These are phyloP conservation scores for Xestia xanthographa DNA, from an alignment of 2,888 invertebrate species.

Conservation along the genomic window DNA sequence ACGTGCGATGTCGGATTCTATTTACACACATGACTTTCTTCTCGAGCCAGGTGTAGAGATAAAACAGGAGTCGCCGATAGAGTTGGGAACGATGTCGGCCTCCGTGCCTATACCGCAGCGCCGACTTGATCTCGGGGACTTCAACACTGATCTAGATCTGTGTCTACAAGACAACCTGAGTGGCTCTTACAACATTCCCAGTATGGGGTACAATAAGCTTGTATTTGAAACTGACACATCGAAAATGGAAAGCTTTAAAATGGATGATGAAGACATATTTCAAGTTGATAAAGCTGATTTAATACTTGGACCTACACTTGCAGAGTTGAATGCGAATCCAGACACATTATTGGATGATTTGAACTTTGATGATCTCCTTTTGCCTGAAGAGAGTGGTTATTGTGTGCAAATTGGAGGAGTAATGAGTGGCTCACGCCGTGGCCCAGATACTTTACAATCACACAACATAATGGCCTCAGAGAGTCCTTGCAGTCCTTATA, in stretches of 20 bases:
- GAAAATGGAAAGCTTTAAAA: conserved; percentile 92
- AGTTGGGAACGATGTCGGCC: conserved; percentile 88
- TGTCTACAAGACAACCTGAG: conserved; percentile 88
- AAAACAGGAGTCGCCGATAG: conserved; percentile 91
- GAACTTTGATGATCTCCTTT: conserved; percentile 95
- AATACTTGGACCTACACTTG: conserved; percentile 95
- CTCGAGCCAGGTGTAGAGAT: conserved; percentile 91
- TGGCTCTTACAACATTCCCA: conserved; percentile 83
- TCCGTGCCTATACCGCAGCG: conserved; percentile 92
- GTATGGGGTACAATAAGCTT: conserved; percentile 83
- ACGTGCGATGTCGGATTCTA: conserved; percentile 92
- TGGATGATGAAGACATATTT: conserved; percentile 97
- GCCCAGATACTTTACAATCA: conserved; percentile 73
- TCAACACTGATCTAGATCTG: conserved; percentile 90
- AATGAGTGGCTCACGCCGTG: conserved; percentile 84
- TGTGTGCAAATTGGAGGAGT: conserved; percentile 88
- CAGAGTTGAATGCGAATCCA: conserved; percentile 96
- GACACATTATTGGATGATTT: conserved; percentile 95
- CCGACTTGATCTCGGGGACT: conserved; percentile 87
- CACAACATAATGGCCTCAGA: conserved; percentile 77
- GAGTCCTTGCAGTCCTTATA: conserved; percentile 90
- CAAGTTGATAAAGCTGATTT: conserved; percentile 96
- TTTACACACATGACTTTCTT: conserved; percentile 92
- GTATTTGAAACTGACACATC: conserved; percentile 84
- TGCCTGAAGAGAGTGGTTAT: conserved; percentile 93